Evolutionary conservation across 2,797 vertebrate genomes (phyloP), one percentile per base, ranked within the genome.

Genomic region (Melanotaenia trifasciata): DNA sequence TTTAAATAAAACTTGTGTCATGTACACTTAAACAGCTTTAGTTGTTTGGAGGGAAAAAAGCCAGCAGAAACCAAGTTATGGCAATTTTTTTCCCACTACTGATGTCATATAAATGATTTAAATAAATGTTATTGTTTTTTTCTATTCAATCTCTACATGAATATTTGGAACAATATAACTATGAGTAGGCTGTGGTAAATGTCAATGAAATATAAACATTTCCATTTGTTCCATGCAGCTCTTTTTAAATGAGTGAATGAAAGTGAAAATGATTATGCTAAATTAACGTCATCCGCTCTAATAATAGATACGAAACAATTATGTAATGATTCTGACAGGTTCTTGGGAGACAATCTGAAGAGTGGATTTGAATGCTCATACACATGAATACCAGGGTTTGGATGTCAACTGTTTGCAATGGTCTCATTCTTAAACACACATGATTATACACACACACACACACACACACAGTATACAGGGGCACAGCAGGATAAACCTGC

Each of bases 401-500:
- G 20, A 65, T 64, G 73, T 58, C 71, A 83, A 81, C 56, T 26
- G 36, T 53, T 74, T 66, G 67, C 68, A 67, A 79, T 71, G 54
- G 68, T 65, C 78, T 63, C 65, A 28, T 13, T 70, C 63, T 50
- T 70, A 47, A 78, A 72, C 68, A 72, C 69, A 78, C 47, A 40
- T 53, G 58, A 59, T 73, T 30, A 36, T n/a, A 71, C 26, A 26
- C 26, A 36, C 24, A 71, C 1, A 76, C n/a, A 33, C 66, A 71
- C 38, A 47, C 1, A 76, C n/a, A 33, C 66, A 71, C 38, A 47
- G 13, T 28, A 65, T 70, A 53, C 20, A 72, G 68, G 35, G 65
- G 43, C 71, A 74, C 78, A 87, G 82, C 88, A 86, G 88, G 91
- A 90, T 85, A 89, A 92, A 92, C 92, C 90, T 88, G 92, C 85